Evolutionary conservation across 2,797 vertebrate genomes (phyloP), one percentile per base, ranked within the genome.

Genomic region (Dromococcyx pavoninus): DNA sequence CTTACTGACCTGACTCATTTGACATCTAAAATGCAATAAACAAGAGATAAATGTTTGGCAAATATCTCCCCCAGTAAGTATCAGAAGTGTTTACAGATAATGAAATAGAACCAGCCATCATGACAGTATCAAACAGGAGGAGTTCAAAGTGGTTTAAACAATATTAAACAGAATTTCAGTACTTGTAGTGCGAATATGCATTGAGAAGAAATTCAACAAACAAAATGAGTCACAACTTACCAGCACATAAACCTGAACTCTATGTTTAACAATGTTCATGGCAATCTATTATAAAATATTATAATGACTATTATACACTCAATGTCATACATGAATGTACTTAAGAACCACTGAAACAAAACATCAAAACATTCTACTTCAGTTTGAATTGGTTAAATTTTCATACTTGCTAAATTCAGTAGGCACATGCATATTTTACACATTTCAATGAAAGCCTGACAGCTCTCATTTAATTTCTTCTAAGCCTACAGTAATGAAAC

Each of bases 401-500:
- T 72, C 75, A 53, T 60, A 44, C 56, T 70, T 73, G 58, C 13
- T 90, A 65, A 73, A 90, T 72, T 88, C 83, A 93, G 66, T 53
- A 75, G 53, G 39, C 58, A 90, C 58, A 84, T 41, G 43, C 86
- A 94, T 86, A 88, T 93, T 88, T 94, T 81, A 94, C 51, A 90
- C 17, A 6, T 94, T 90, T 88, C 86, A 91, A 4, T 84, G 80
- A 73, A 94, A 95, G 79, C 66, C 76, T 81, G 83, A 86, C 88
- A 86, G 60, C 27, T 78, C 85, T 91, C 76, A 94, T 84, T 94
- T 94, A 75, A 94, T 91, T 94, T 94, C 73, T 96, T 86, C 72
- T 83, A 83, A 92, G 72, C 62, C 73, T 90, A 57, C 58, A 61
- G 61, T 81, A 95, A 91, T 90, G 73, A 96, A 91, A 94, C 65